A percentile compares a stretch with the other conserved stretches of the same genome.
Conservation (phyloP, 2,888 invertebrate genomes). For the Glaucopsyche alexis region DNA sequence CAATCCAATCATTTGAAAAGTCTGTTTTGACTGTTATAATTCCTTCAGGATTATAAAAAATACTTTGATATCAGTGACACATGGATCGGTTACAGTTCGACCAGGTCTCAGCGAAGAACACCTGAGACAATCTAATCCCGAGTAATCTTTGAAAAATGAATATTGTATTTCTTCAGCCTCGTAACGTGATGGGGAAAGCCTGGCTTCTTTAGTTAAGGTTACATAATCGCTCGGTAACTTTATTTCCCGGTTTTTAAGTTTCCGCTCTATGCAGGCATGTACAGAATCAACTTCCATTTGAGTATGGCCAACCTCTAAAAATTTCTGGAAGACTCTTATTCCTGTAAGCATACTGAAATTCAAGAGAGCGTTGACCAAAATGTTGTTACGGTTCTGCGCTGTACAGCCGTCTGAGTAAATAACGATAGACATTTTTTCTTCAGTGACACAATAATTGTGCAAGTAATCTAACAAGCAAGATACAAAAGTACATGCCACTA, state of each 20-base stretch:
- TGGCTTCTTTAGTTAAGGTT: slow-evolving; percentile 16
- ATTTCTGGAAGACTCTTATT: slow-evolving; percentile 5
- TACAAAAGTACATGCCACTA: slow-evolving; percentile 39
- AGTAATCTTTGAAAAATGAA: slow-evolving; percentile 18
- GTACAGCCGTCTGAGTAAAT: slow-evolving; percentile 30
- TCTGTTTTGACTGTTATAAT: slow-evolving; percentile 25
- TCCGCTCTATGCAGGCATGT: slow-evolving; percentile 19
- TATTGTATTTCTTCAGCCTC: slow-evolving; percentile 24
- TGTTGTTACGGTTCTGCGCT: slow-evolving; percentile 6
- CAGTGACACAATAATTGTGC: slow-evolving; percentile 30
- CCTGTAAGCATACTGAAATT: slow-evolving; percentile 25
- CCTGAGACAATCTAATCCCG: neutral
- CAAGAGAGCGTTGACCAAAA: slow-evolving; percentile 29
- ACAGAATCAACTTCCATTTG: slow-evolving; percentile 19
- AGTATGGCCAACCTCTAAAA: slow-evolving; percentile 21
- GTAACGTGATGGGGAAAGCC: neutral
- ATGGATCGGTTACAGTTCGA: neutral
- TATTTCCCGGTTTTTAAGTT: slow-evolving; percentile 22
- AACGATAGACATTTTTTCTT: slow-evolving; percentile 32
- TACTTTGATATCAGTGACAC: slow-evolving; percentile 23
- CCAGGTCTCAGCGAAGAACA: slow-evolving; percentile 27
- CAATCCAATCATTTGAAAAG: slow-evolving; percentile 21
- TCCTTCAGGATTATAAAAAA: slow-evolving; percentile 13
- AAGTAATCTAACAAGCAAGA: slow-evolving; percentile 40
- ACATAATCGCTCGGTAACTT: slow-evolving; percentile 22